Conservation (phyloP, 2,888 invertebrate species). For the Teleogryllus oceanicus region DNA sequence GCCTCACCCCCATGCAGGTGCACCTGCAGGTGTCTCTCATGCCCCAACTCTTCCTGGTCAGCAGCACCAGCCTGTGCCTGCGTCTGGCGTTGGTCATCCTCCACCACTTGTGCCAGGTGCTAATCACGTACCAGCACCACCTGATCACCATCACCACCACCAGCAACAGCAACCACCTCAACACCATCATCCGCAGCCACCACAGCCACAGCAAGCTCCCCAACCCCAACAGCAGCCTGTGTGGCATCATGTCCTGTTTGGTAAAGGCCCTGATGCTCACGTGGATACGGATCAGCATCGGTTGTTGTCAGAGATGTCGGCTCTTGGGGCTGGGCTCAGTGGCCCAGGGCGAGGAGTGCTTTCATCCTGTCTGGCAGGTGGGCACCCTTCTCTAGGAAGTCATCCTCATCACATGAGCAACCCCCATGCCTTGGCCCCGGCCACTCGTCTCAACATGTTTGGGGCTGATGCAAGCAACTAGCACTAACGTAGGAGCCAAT, state of each 20-base stretch:
- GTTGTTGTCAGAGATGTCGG: slow-evolving; percentile 30
- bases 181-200: slow-evolving; percentile 22
- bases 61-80: too few relatives aligned
- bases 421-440: slow-evolving; percentile 24
- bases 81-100: background rate
- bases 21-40: background rate
- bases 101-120: slow-evolving; percentile 12
- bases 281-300: slow-evolving; percentile 30
- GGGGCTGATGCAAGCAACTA: slow-evolving; percentile 26
- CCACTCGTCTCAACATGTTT: slow-evolving; percentile 32
- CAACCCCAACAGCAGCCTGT: slow-evolving; percentile 29
- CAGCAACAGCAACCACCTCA: slow-evolving; percentile 12
- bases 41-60: background rate
- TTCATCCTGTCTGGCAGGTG: slow-evolving; percentile 28
- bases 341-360: slow-evolving; percentile 28
- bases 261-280: slow-evolving; percentile 21
- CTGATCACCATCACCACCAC: slow-evolving; percentile 11
- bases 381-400: slow-evolving; percentile 24
- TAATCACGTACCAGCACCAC: slow-evolving; percentile 3
- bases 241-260: slow-evolving; percentile 36
- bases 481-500: too few relatives aligned
- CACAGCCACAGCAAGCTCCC: background rate
- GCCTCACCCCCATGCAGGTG: background rate
- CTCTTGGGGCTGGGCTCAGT: slow-evolving; percentile 23
- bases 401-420: slow-evolving; percentile 25